Percentiles rank a stretch among this genome's conserved stretches.
Evolutionary conservation across 2,888 invertebrate species (phyloP).

Genomic region (Odontothrips loti): DNA sequence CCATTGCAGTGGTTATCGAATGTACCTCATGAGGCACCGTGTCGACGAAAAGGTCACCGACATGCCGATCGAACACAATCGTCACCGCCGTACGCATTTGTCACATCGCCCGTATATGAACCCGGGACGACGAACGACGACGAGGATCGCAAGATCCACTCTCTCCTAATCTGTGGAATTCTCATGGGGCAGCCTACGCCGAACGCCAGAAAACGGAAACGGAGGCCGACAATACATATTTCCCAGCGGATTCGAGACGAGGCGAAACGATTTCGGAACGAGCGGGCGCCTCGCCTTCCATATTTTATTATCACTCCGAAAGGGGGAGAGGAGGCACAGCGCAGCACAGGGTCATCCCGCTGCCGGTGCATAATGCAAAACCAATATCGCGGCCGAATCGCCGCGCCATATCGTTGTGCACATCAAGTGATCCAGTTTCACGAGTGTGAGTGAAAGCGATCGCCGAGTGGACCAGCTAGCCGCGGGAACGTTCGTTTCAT

Average conservation of each 20-base stretch:
- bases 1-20: too few relatives aligned
- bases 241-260: not conserved
- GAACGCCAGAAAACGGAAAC: too few relatives aligned
- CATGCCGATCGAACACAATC: too few relatives aligned
- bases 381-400: not conserved
- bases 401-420: not conserved
- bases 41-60: too few relatives aligned
- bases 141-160: too few relatives aligned
- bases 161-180: too few relatives aligned
- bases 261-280: constrained; percentile 8
- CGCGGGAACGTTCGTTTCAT: too few relatives aligned
- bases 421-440: not conserved
- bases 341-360: not conserved
- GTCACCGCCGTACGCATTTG: too few relatives aligned
- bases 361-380: not conserved
- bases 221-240: not conserved
- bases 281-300: not conserved
- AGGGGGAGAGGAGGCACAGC: not conserved
- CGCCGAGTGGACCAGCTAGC: not conserved
- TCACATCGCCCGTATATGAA: too few relatives aligned
- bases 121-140: too few relatives aligned
- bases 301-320: not conserved
- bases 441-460: not conserved
- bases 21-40: too few relatives aligned
- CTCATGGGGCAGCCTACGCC: too few relatives aligned